phyloP scores from a whole-genome alignment of 2,888 invertebrate species.

The Aspidiotus destructor region DNA sequence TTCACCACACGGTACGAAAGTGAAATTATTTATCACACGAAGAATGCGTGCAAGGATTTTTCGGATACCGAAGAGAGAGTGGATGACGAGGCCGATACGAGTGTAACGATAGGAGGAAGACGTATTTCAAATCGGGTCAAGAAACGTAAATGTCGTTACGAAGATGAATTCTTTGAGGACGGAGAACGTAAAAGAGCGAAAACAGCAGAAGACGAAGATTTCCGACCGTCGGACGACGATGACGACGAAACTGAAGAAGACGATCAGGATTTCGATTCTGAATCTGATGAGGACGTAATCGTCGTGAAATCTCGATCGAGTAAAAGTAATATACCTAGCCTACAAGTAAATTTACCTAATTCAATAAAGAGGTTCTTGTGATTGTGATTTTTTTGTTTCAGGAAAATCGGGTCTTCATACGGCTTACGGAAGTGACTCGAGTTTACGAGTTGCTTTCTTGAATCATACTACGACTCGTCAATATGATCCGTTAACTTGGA shows the following conservation, averaged over 20 bases:
- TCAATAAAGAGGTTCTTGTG: background rate
- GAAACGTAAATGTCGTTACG: constrained; percentile 7
- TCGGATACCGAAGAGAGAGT: background rate
- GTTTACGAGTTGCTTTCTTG: constrained; percentile 19
- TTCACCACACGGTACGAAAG: constrained; percentile 23
- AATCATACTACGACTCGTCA: constrained; percentile 7
- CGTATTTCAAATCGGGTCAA: constrained; percentile 17
- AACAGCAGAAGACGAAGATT: constrained; percentile 11
- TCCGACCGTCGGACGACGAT: constrained; percentile 10
- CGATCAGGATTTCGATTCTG: constrained; percentile 5
- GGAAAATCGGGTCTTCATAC: background rate
- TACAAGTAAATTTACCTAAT: background rate
- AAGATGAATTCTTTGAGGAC: background rate
- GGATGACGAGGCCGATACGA: background rate
- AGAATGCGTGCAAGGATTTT: constrained; percentile 5
- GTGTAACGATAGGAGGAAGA: background rate
- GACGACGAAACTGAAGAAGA: background rate
- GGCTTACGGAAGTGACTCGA: background rate
- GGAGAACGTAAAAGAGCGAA: background rate
- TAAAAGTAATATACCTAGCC: constrained; percentile 1
- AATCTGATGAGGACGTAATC: background rate
- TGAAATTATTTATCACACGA: constrained; percentile 26
- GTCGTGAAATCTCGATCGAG: background rate
- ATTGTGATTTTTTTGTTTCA: background rate
- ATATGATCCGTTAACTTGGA: constrained; percentile 17